These are phyloP conservation scores for Danio kyathit DNA, from an alignment of 2,797 vertebrate species.

Conservation along the genomic window DNA sequence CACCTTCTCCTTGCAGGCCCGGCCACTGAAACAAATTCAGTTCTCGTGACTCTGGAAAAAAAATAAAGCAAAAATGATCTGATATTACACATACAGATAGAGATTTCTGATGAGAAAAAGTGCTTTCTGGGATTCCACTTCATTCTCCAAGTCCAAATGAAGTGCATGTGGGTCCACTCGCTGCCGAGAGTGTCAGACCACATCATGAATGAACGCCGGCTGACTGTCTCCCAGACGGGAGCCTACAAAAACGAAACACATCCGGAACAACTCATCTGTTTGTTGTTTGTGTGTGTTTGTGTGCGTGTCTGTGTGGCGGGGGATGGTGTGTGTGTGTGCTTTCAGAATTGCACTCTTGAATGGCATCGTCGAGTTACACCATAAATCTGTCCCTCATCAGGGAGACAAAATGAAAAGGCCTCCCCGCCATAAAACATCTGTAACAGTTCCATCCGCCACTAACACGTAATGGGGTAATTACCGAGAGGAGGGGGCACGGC, in stretches of 20 bases:
- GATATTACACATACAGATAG: not conserved
- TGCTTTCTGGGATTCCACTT: conserved; percentile 7
- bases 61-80: not conserved
- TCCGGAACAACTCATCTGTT: conserved; percentile 63
- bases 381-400: conserved; percentile 83
- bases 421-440: conserved; percentile 85
- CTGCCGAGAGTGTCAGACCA: conserved; percentile 33
- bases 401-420: conserved; percentile 84
- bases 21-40: not conserved
- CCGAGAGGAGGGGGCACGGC: conserved; percentile 67
- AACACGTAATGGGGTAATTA: conserved; percentile 85
- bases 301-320: conserved; percentile 23
- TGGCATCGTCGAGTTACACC: conserved; percentile 72
- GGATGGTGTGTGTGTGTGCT: conserved; percentile 48
- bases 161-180: conserved; percentile 19
- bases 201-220: conserved; percentile 46
- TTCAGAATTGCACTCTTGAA: conserved; percentile 70
- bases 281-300: conserved; percentile 63
- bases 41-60: conserved; percentile 15
- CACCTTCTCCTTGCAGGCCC: not conserved
- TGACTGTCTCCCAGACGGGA: conserved; percentile 60
- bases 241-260: conserved; percentile 61
- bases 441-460: conserved; percentile 83
- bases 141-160: conserved; percentile 13
- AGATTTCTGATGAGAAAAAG: conserved; percentile 13